Evolutionary conservation across 2,888 invertebrate genomes (phyloP), one percentile per base, ranked within the genome.

Genomic region (Sinohyriopsis cumingii): DNA sequence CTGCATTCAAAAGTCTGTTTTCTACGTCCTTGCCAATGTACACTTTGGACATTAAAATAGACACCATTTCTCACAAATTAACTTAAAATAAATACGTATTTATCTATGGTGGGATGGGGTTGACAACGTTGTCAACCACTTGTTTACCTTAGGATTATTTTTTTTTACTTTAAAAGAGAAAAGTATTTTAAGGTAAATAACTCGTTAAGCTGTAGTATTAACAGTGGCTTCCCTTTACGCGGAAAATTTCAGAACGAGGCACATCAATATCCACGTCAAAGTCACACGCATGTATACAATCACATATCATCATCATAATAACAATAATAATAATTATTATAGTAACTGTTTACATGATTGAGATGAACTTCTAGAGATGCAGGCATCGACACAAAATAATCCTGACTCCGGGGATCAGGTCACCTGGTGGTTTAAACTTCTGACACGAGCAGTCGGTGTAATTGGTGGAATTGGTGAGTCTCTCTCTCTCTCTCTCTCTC

Each of bases 341-440:
- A 45, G 15, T 45, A 45, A 45, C 57, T 15, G 20, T 57, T 2
- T 57, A 22, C 57, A 12, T 62, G n/a, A 53, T 53, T 22, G 55
- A 54, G 22, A 18, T 53, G 9, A n/a, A 53, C 18, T 53, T 22
- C 5, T 18, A 45, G 68, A 65, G 45, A 77, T 75, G 75, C 77
- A 77, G 59, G n/a, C 71, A 4, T 56, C 62, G 24, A 63, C 68
- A 15, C 25, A 22, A 45, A 62, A 54, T 15, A 67, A 65, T 45
- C 55, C 65, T 22, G 77, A 74, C 12, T 15, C 45, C 15, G 45
- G 45, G 45, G 78, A 78, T 33, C 73, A 77, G 24, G 76, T 73
- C 15, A 65, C 83, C 0, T 83, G 83, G 83, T 83, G 83, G 83
- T 82, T 79, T 62, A 83, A 80, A 75, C 72, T 82, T 19, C 65